Evolutionary conservation across 2,888 invertebrate genomes (phyloP), one percentile per base, ranked within the genome.

Genomic region (Zootermopsis nevadensis): DNA sequence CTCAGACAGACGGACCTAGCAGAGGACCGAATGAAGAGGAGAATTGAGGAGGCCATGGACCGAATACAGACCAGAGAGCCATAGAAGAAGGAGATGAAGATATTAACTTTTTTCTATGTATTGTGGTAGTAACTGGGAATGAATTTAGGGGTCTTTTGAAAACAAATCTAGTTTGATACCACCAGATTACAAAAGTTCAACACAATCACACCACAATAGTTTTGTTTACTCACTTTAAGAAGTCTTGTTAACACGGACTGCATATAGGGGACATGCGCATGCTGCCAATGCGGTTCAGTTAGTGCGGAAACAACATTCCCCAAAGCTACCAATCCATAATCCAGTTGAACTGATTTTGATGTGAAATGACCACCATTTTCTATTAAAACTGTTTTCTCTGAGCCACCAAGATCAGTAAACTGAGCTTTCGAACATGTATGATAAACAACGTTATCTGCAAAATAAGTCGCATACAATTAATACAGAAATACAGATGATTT

Each of bases 341-440:
- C 94, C 42, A 90, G 90, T 0, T 92, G 91, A 38, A 91, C 87
- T 22, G 38, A 35, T 35, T 76, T 30, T 53, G 60, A n/a, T 72
- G 53, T 53, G 76, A 90, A 88, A 72, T 91, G 88, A 22, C 91
- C 91, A 77, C 89, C 88, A 85, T 89, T 88, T 84, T 90, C 91
- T 69, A 90, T 88, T 77, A 91, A 88, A 77, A 90, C 87, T 79
- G 91, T 88, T 84, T 92, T 91, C 84, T 93, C 91, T 53, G 91
- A 91, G n/a, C 91, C 91, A 53, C 91, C 93, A 38, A 95, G 89
- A 88, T 95, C 95, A 87, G 94, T 93, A 88, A 95, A 95, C 87
- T 94, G 94, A 0, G 94, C 94, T 60, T 94, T 94, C 0, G 95
- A 94, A 87, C 94, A 90, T 86, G 93, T 92, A 87, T 94, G 94